Evolutionary conservation across 1,140 invertebrate genomes (phyloP), one percentile per base, ranked within the genome.

Genomic region (Himalopsyche phryganea): DNA sequence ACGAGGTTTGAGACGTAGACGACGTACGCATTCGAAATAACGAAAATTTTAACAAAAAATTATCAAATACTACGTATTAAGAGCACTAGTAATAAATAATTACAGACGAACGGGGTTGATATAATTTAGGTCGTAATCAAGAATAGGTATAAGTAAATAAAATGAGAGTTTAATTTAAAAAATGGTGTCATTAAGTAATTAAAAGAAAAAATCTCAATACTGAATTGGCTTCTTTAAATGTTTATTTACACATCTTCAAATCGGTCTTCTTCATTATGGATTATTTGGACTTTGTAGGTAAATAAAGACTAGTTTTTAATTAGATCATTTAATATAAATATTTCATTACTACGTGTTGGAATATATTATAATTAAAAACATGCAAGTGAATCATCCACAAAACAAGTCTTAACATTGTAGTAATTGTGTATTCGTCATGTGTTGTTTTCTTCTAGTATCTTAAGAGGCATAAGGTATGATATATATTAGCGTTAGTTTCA

Each of bases 341-440:
- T 44, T 58, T 49, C 38, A 42, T 54, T 13, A 55, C 15, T 17
- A 52, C 44, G 36, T 53, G 52, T 56, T 51, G 33, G 14, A 52
- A 38, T 2, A 48, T 28, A 6, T 28, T 20, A 3, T 28, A 48
- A 32, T 32, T 28, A 52, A 59, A 49, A 38, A 32, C 10, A 50
- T 33, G 51, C 36, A 60, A 49, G 57, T 52, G 49, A 47, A 53
- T 52, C 35, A 56, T 57, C 41, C 18, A 58, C 33, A 35, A 63
- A 36, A 50, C 49, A 36, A 42, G 47, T 53, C 42, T 38, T 47
- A 56, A 52, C 23, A 58, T 51, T 60, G 62, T 64, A 64, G 62
- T 64, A 58, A 63, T 63, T 50, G 62, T 64, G 61, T 60, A 60
- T 6, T 60, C 58, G 62, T 64, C 58, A 48, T 58, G 62, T 64